Evolutionary conservation across 2,113 vertebrate species (phyloP).

Genomic region (Empidonax traillii): DNA sequence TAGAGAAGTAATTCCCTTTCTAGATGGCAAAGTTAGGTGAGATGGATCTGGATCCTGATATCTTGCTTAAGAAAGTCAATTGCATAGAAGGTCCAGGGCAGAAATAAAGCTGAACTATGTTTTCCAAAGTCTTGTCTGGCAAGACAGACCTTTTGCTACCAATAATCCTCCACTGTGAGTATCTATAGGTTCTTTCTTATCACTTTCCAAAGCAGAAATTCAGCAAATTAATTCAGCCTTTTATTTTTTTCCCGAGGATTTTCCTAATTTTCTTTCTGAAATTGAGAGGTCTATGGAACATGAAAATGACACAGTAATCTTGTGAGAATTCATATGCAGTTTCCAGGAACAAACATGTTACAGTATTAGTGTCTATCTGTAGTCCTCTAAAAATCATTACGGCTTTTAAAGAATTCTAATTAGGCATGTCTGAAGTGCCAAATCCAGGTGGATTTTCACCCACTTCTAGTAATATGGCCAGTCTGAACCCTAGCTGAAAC

Average conservation of each 20-base stretch:
- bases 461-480: slow-evolving; percentile 42
- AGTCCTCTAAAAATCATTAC: slow-evolving; percentile 59
- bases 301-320: neutral
- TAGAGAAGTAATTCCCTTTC: neutral
- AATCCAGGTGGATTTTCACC: slow-evolving; percentile 69
- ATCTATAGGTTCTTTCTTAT: neutral
- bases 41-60: neutral
- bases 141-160: neutral
- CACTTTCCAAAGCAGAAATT: neutral
- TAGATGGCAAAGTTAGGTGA: neutral
- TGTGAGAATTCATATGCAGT: neutral
- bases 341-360: neutral
- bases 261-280: neutral
- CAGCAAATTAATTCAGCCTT: neutral
- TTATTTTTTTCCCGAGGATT: neutral
- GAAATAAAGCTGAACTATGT: neutral
- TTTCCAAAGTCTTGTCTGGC: neutral
- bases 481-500: neutral
- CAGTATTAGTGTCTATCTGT: neutral
- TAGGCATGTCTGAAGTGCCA: slow-evolving; percentile 39
- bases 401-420: slow-evolving; percentile 57
- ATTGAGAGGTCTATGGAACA: neutral
- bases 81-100: neutral
- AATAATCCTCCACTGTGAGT: neutral
- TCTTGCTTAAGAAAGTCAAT: neutral